These are phyloP conservation scores for Brachionus koreanus DNA, from an alignment of 1,140 invertebrate genomes.

Conservation along the genomic window DNA sequence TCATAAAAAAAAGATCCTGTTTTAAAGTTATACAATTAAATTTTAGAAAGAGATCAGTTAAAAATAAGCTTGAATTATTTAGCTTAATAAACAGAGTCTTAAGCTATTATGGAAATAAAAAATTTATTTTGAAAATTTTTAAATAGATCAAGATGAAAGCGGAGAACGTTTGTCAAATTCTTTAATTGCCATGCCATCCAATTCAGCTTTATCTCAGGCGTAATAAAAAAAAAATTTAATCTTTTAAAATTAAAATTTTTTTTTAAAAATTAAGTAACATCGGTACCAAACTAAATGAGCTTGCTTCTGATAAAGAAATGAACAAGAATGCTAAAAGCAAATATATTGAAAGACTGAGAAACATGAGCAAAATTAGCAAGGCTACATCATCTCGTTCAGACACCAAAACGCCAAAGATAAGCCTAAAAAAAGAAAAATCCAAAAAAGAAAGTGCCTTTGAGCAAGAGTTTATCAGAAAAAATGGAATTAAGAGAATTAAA, in stretches of 20 bases:
- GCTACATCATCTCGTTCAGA: not conserved
- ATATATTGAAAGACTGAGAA: conserved; percentile 44
- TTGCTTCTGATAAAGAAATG: conserved; percentile 27
- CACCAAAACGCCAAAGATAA: not conserved
- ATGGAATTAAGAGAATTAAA: conserved; percentile 52
- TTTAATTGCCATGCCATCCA: not conserved
- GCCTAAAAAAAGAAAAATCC: conserved; percentile 46
- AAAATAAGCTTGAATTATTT: no score
- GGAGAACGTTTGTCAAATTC: not conserved
- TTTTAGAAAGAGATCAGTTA: no score
- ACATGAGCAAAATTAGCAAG: conserved; percentile 44
- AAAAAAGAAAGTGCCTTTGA: conserved; percentile 48
- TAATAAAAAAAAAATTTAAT: not conserved
- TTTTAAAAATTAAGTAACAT: not conserved
- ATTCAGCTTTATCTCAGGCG: conserved; percentile 30
- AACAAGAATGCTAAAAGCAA: conserved; percentile 41
- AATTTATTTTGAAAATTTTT: not conserved
- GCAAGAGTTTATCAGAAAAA: conserved; percentile 51
- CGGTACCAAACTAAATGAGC: conserved; percentile 22
- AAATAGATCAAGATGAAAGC: not conserved
- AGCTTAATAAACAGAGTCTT: no score
- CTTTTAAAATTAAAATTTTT: not conserved
- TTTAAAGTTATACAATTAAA: no score
- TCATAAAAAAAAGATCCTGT: no score
- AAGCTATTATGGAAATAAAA: not conserved